Conservation (phyloP, 2,113 vertebrate genomes). For the Hippocampus abdominalis region DNA sequence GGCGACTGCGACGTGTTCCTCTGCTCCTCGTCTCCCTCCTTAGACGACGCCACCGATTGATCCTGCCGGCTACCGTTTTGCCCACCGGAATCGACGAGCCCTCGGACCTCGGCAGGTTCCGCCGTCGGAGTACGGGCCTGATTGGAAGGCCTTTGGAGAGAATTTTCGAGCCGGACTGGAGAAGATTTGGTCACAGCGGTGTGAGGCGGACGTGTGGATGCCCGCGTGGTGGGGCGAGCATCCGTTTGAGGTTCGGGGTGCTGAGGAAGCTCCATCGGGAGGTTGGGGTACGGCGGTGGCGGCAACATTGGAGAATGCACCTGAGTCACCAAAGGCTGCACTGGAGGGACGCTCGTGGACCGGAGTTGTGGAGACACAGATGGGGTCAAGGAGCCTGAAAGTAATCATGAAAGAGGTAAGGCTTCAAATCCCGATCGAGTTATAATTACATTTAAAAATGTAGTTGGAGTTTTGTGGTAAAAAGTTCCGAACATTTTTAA, state of each 20-base stretch:
- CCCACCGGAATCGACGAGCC: slow-evolving; percentile 12
- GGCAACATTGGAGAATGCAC: slow-evolving; percentile 46
- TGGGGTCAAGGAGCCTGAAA: not conserved
- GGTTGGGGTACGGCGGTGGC: slow-evolving; percentile 35
- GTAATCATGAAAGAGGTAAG: not conserved
- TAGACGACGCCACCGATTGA: slow-evolving; percentile 17
- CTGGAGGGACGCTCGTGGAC: slow-evolving; percentile 2
- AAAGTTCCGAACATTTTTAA: too few relatives aligned
- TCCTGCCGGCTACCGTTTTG: slow-evolving; percentile 38
- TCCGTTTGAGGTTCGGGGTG: slow-evolving; percentile 9
- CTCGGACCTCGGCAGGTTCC: slow-evolving; percentile 4
- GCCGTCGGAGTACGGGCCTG: not conserved
- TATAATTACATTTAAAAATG: too few relatives aligned
- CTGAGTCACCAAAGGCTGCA: slow-evolving; percentile 31
- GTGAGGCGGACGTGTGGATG: slow-evolving; percentile 11
- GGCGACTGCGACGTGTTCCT: slow-evolving; percentile 74
- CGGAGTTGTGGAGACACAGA: not conserved
- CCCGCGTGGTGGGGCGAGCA: not conserved
- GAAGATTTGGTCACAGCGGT: slow-evolving; percentile 13
- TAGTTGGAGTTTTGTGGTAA: too few relatives aligned
- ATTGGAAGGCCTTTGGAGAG: slow-evolving; percentile 10
- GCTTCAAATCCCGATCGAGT: not conserved
- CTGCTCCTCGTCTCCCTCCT: slow-evolving; percentile 48
- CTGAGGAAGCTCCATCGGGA: slow-evolving; percentile 8
- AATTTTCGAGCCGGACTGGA: slow-evolving; percentile 3